Conservation (phyloP, 2,113 vertebrate genomes). For the Pseudorhombus dupliciocellatus region DNA sequence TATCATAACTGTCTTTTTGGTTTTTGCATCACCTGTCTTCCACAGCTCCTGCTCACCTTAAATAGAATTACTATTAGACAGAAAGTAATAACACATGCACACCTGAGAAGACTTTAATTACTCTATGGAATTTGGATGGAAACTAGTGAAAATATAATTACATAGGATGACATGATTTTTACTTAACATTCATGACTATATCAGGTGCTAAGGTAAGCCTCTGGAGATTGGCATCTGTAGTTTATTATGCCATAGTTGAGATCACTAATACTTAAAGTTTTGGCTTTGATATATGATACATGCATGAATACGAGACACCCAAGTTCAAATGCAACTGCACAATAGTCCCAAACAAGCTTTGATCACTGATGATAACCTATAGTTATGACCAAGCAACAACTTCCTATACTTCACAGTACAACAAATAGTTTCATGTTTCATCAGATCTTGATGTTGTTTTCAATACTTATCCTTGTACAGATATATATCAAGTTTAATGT, state of each 20-base stretch:
- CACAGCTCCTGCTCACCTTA: conserved; percentile 9
- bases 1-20: conserved; percentile 20
- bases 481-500: background rate
- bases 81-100: conserved; percentile 15
- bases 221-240: background rate
- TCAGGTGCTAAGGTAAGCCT: background rate
- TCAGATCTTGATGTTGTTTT: background rate
- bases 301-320: no score
- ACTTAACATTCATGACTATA: background rate
- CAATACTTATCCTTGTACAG: background rate
- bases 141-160: conserved; percentile 7
- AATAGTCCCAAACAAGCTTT: no score
- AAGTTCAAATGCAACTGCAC: no score
- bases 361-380: no score
- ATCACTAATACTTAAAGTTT: background rate
- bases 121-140: background rate
- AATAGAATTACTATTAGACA: background rate
- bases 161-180: background rate
- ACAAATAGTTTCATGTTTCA: background rate
- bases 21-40: conserved; percentile 28
- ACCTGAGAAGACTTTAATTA: conserved; percentile 8
- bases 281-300: no score
- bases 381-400: no score
- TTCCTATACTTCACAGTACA: background rate
- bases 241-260: background rate